phyloP scores from a whole-genome alignment of 2,113 vertebrate genomes.

The Periophthalmus modestus region DNA sequence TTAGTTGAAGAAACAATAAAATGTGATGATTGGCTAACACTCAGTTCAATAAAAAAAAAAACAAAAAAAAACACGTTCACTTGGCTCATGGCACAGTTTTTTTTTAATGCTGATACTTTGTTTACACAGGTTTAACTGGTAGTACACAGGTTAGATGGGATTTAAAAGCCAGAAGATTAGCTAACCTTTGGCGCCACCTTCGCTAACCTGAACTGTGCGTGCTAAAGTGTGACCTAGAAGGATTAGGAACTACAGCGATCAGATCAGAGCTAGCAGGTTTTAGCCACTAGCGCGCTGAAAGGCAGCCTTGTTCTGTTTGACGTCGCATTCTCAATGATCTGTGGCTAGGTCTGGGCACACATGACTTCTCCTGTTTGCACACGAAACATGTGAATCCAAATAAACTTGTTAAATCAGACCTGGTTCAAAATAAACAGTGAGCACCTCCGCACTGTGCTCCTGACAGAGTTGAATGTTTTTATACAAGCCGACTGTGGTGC shows the following conservation, averaged over 20 bases:
- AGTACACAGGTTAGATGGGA: not conserved
- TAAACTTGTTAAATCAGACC: slow-evolving; percentile 5
- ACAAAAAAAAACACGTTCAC: not conserved
- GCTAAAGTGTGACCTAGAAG: not conserved
- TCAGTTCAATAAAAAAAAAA: no score
- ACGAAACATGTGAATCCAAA: not conserved
- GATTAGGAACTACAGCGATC: slow-evolving; percentile 13
- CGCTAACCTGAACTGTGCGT: not conserved
- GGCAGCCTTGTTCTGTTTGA: not conserved
- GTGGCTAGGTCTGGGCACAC: not conserved
- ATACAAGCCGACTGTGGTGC: slow-evolving; percentile 1
- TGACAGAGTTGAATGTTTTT: not conserved
- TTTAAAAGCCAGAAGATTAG: not conserved
- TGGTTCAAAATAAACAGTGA: not conserved
- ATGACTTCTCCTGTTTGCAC: not conserved
- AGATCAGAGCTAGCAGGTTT: not conserved
- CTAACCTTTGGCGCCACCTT: not conserved
- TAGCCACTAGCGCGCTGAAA: slow-evolving; percentile 1
- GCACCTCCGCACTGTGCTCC: not conserved
- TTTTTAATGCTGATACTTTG: not conserved
- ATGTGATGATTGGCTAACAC: no score
- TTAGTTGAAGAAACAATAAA: no score
- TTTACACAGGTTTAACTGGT: not conserved
- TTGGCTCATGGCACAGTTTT: not conserved
- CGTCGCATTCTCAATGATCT: not conserved